Evolutionary conservation across 2,797 vertebrate genomes (phyloP), one percentile per base, ranked within the genome.

Genomic region (Crocodylus rhombifer): DNA sequence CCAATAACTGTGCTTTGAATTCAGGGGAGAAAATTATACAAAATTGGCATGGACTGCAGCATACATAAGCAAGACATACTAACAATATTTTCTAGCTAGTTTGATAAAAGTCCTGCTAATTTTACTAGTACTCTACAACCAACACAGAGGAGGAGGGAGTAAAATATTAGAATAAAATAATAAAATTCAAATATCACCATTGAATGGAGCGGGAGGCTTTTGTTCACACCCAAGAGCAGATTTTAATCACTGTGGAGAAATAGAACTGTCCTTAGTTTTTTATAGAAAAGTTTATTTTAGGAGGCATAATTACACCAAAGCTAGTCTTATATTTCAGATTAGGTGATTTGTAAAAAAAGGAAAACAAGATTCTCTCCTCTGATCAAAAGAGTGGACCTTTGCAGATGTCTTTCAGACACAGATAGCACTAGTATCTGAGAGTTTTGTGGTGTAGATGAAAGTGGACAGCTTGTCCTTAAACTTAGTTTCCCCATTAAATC

Each of bases 81-180:
- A 3, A 1, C 83, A 30, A 58, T 83, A 80, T 92, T 88, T 92
- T 92, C 73, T 76, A 28, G 11, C 36, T 3, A 0, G 73, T 78
- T 77, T 91, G 36, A 82, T 91, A 82, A 28, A 42, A 77, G 28
- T 33, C 4, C 14, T 1, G 17, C 7, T 56, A 36, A 51, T 87
- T 87, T 80, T 51, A 51, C 15, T 62, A 81, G 2, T 36, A 55
- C 23, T 92, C 28, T 84, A 33, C 15, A 77, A 60, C 28, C 91
- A 91, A 42, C 60, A 12, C 84, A n/a, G 82, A 88, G 36, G 42
- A 6, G 65, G 58, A 58, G n/a, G 64, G 81, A 4, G 73, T 23
- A 84, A 90, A 88, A 67, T 67, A 80, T 20, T 67, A 14, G 2
- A 88, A 75, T 80, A 61, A 80, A 80, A 57, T 78, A 60, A 21